Base-by-base conservation (phyloP, 2,888 invertebrate species). In the Penaeus monodon region DNA sequence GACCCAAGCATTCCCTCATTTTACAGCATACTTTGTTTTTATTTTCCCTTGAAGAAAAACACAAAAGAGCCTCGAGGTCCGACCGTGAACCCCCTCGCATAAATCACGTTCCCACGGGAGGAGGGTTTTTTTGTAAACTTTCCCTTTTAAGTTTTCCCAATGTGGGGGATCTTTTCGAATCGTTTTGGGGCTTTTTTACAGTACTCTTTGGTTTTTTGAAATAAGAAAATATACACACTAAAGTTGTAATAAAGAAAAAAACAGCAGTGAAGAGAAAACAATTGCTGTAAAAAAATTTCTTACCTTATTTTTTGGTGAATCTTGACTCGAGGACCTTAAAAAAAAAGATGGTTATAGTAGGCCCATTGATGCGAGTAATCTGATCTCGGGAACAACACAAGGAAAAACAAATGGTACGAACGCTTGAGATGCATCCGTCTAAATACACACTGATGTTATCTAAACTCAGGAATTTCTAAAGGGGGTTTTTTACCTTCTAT, bases 291-390 rank as follows among this genome's bases (percentile, higher is more conserved):
- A 22, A 76, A 17, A 64, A 63, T 74, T 74, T 86, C 88, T 90
- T 92, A 95, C 95, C 94, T 95, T 96, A 92, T 95, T 95, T 90
- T 95, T 94, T 95, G 94, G n/a, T 94, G 93, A 90, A 95, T 94
- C 49, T 93, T n/a, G 94, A 93, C 81, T 93, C 91, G 4, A 22
- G 86, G 70, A 92, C 90, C 92, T 92, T 88, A 1, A 91, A 90
- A 49, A n/a, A 80, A 22, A 8, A 20, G 27, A 66, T 20, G 33
- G 3, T 38, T 38, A 38, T 38, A 38, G 33, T 38, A 7, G n/a
- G 17, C 14, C 70, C 8, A 57, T 12, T 29, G 20, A 81, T 81
- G 12, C n/a, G 33, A n/a, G 4, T 29, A 79, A 27, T 38, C 24
- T n/a, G 6, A 57, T 22, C 17, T 24, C 14, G 64, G 29, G 65